These are phyloP conservation scores for Gnatocerus cornutus DNA, from an alignment of 2,888 invertebrate species.

Conservation along the genomic window DNA sequence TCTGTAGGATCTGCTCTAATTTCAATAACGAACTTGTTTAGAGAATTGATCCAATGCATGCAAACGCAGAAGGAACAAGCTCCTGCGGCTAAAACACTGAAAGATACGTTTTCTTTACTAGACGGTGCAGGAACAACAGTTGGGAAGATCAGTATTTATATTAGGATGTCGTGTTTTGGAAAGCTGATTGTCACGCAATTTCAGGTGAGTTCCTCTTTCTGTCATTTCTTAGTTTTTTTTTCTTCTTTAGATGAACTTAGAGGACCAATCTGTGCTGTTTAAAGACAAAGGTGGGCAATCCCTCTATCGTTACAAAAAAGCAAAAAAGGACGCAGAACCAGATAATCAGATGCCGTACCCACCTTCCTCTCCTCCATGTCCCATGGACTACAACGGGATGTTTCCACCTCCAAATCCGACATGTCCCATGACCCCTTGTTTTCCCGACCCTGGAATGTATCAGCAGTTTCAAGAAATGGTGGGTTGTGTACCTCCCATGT, in stretches of 20 bases:
- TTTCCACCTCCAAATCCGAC: constrained; percentile 18
- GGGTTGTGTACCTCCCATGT: not conserved
- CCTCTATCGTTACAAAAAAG: constrained; percentile 68
- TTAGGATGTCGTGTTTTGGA: constrained; percentile 80
- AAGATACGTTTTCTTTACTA: constrained; percentile 75
- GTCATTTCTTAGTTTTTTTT: too few species aligned
- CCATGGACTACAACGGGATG: not conserved
- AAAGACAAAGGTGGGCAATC: constrained; percentile 70
- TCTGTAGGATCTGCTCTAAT: constrained; percentile 75
- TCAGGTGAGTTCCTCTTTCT: constrained; percentile 65
- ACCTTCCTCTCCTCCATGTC: not conserved
- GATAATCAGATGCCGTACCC: too few species aligned
- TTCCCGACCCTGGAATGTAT: constrained; percentile 39
- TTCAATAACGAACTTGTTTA: constrained; percentile 76
- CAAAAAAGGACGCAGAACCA: constrained; percentile 40
- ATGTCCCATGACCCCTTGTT: constrained; percentile 47
- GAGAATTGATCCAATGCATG: constrained; percentile 73
- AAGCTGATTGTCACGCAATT: constrained; percentile 79
- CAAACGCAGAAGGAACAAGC: constrained; percentile 70
- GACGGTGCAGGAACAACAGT: constrained; percentile 72
- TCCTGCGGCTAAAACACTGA: constrained; percentile 74
- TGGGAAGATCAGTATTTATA: constrained; percentile 76
- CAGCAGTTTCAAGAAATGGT: constrained; percentile 16
- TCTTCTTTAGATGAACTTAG: constrained; percentile 66
- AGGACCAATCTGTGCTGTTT: constrained; percentile 70